These are phyloP conservation scores for Ctenomys sociabilis DNA, from an alignment of 2,113 vertebrate genomes.

Conservation along the genomic window DNA sequence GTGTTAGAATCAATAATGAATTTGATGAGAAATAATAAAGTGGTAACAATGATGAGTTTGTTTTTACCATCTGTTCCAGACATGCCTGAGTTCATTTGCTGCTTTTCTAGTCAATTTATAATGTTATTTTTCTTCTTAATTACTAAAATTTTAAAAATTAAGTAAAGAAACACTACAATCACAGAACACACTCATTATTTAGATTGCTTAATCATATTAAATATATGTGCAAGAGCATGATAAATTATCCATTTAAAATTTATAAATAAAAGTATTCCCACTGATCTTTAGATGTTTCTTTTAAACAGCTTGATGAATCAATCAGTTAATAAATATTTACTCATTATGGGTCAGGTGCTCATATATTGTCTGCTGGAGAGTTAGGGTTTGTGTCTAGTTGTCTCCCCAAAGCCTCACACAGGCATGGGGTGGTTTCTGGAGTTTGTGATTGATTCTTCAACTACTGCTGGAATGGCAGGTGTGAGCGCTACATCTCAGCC, in stretches of 20 bases:
- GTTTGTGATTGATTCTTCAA: too few species aligned
- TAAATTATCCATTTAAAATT: conserved; percentile 26
- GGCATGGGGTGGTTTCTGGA: too few species aligned
- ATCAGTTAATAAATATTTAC: not conserved
- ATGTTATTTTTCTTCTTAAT: conserved; percentile 69
- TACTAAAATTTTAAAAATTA: conserved; percentile 71
- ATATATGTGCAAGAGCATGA: conserved; percentile 36
- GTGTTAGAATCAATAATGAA: conserved; percentile 78
- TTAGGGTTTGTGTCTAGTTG: too few species aligned
- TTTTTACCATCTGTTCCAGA: conserved; percentile 74
- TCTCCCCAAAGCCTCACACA: too few species aligned
- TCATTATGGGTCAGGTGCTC: not conserved
- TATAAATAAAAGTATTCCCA: not conserved
- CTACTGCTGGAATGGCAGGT: too few species aligned
- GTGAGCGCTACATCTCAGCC: too few species aligned
- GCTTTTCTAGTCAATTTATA: conserved; percentile 72
- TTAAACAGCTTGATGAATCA: conserved; percentile 17
- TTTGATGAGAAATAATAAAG: conserved; percentile 80
- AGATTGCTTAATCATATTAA: conserved; percentile 45
- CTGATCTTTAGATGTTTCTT: not conserved
- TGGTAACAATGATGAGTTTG: conserved; percentile 75
- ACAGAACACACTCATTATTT: conserved; percentile 59
- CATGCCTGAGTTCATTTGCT: conserved; percentile 73
- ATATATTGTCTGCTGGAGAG: not conserved
- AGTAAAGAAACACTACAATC: conserved; percentile 44